Evolutionary conservation across 1,140 invertebrate genomes (phyloP).

Genomic region (Lucilia cuprina): DNA sequence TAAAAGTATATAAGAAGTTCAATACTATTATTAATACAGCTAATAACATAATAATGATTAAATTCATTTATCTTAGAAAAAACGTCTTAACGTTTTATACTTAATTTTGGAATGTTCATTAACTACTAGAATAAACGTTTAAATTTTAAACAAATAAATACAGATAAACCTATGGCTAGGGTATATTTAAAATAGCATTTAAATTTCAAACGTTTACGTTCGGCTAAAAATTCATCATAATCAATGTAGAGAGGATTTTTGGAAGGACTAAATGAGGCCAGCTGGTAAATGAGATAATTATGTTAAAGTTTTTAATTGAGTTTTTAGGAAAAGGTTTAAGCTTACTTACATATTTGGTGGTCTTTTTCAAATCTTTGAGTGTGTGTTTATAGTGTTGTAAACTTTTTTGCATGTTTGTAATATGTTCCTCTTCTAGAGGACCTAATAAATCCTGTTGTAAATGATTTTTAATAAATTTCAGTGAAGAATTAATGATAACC

Average conservation of each 20-base stretch:
- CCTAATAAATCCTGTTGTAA: slow-evolving; percentile 43
- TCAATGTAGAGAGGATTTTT: slow-evolving; percentile 54
- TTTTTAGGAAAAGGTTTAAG: not conserved
- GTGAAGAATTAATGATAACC: slow-evolving; percentile 52
- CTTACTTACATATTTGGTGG: slow-evolving; percentile 55
- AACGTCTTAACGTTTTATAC: too few species aligned
- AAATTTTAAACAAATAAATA: slow-evolving; percentile 56
- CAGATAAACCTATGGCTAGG: slow-evolving; percentile 53
- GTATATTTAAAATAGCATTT: slow-evolving; percentile 55
- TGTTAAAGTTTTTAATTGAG: too few species aligned
- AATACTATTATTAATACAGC: not conserved
- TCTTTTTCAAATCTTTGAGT: slow-evolving; percentile 48
- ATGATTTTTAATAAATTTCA: slow-evolving; percentile 49
- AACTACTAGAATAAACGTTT: slow-evolving; percentile 48
- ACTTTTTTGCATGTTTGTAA: slow-evolving; percentile 43
- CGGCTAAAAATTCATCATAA: slow-evolving; percentile 52
- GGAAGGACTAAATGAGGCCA: slow-evolving; percentile 53
- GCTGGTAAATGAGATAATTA: slow-evolving; percentile 40
- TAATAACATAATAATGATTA: not conserved
- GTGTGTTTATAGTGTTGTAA: slow-evolving; percentile 41
- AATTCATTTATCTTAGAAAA: not conserved
- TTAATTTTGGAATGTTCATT: not conserved
- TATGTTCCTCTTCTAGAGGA: slow-evolving; percentile 39
- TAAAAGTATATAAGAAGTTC: not conserved
- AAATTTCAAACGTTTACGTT: slow-evolving; percentile 53